A percentile compares a stretch with the other conserved stretches of the same genome.
Conservation (phyloP, 2,113 vertebrate genomes). For the Myotis davidii region DNA sequence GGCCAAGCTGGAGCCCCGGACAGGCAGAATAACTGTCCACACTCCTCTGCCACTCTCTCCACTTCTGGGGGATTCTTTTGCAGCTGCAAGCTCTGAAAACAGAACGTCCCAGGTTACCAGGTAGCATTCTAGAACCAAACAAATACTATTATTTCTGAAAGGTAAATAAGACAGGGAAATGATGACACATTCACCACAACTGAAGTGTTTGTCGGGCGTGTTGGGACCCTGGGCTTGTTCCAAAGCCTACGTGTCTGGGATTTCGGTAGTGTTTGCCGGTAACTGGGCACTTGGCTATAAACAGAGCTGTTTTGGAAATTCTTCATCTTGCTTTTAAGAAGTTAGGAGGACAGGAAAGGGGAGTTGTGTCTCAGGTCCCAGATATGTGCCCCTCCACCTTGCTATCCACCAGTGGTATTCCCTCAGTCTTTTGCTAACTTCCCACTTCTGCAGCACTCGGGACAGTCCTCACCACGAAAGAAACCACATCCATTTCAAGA, state of each 20-base stretch:
- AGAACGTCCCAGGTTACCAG: not conserved
- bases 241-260: not conserved
- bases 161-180: constrained; percentile 43
- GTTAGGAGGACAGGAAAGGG: not conserved
- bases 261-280: constrained; percentile 12
- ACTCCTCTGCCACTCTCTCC: no score
- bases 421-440: no score
- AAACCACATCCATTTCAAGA: not conserved
- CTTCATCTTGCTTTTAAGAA: not conserved
- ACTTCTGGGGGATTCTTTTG: not conserved
- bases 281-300: not conserved
- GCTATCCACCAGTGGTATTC: not conserved
- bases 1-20: not conserved
- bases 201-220: not conserved
- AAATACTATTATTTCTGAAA: not conserved
- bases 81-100: not conserved
- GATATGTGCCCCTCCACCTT: not conserved
- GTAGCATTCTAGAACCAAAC: constrained; percentile 19
- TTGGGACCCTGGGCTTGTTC: not conserved
- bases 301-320: constrained; percentile 34
- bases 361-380: not conserved
- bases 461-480: not conserved
- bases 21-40: no score
- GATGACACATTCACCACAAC: constrained; percentile 2
- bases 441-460: not conserved